Conservation (phyloP, 2,113 vertebrate species). For the Sinocyclocheilus grahami region DNA sequence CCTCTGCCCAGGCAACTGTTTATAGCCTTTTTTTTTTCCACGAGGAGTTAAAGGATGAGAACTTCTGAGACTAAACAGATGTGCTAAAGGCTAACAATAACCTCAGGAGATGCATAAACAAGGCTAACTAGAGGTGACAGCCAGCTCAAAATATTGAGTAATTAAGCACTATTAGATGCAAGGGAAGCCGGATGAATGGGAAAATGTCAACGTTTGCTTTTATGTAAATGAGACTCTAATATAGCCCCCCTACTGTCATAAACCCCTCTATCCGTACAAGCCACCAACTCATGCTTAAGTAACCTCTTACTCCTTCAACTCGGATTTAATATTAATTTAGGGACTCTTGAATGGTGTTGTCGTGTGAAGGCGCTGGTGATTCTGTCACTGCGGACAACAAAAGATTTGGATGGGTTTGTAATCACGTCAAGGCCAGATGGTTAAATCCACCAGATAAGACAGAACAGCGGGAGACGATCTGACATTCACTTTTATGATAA, state of each 20-base stretch:
- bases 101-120: conserved; percentile 42
- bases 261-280: background rate
- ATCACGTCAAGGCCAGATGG: conserved; percentile 37
- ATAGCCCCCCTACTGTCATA: background rate
- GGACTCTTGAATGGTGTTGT: conserved; percentile 7
- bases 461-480: conserved; percentile 26
- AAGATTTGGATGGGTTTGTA: conserved; percentile 28
- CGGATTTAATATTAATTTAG: conserved; percentile 31
- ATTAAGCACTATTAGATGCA: conserved; percentile 51
- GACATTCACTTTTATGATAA: conserved; percentile 43
- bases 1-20: background rate
- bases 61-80: conserved; percentile 37
- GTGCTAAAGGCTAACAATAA: conserved; percentile 49
- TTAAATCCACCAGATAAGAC: conserved; percentile 36
- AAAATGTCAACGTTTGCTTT: conserved; percentile 5
- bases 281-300: background rate
- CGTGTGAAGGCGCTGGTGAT: conserved; percentile 1
- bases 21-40: background rate
- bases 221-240: background rate
- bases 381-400: conserved; percentile 22
- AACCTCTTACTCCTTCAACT: conserved; percentile 17
- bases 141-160: conserved; percentile 48
- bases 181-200: background rate
- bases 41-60: conserved; percentile 37
- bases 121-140: conserved; percentile 50